A percentile compares a stretch with the other conserved stretches of the same genome.
phyloP scores from a whole-genome alignment of 2,888 invertebrate species.

The Amblyjoppa proteus region DNA sequence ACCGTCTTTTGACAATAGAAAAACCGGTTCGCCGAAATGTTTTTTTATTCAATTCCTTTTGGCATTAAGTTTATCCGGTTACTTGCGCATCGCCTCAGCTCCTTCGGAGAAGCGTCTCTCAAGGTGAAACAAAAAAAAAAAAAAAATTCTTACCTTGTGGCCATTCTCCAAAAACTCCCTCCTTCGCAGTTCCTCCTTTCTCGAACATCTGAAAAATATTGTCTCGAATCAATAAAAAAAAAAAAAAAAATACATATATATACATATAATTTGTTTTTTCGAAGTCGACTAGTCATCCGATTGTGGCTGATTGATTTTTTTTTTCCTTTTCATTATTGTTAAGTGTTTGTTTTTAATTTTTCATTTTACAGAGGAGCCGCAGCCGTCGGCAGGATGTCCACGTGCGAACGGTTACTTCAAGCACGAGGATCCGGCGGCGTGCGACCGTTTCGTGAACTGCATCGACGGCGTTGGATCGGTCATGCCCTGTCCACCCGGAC shows the following conservation, averaged over 20 bases:
- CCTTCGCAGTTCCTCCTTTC: background rate
- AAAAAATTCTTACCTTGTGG: background rate
- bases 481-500: constrained; percentile 89
- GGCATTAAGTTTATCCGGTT: constrained; percentile 24
- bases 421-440: constrained; percentile 90
- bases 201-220: background rate
- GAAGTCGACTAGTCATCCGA: too few relatives aligned
- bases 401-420: constrained; percentile 92
- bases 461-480: constrained; percentile 90
- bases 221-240: background rate
- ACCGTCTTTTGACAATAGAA: constrained; percentile 44
- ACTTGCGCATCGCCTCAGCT: background rate
- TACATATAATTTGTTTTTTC: constrained; percentile 19
- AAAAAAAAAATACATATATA: constrained; percentile 31
- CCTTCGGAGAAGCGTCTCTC: constrained; percentile 21
- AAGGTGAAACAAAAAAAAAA: constrained; percentile 24
- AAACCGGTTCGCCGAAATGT: constrained; percentile 56
- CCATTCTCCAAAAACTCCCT: background rate
- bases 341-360: background rate
- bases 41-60: constrained; percentile 27
- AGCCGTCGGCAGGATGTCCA: constrained; percentile 90
- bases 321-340: constrained; percentile 44
- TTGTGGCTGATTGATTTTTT: background rate
- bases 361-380: constrained; percentile 89
- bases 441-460: constrained; percentile 93